Conservation (phyloP, 2,113 vertebrate genomes). For the Odobenus rosmarus region DNA sequence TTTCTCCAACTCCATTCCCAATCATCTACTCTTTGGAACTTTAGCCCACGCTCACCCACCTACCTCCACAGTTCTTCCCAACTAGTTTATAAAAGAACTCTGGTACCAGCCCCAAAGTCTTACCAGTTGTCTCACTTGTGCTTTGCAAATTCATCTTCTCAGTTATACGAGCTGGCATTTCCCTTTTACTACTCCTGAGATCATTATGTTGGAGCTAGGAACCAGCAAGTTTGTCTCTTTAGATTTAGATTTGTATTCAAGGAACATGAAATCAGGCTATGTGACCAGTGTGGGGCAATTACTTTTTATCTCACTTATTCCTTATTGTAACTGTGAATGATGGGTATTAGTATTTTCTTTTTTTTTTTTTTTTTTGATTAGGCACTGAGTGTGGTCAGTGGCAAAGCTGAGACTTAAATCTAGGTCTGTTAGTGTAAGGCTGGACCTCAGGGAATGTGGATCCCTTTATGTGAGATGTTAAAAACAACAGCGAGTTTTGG, state of each 20-base stretch:
- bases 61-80: neutral
- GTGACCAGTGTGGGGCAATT: neutral
- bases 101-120: neutral
- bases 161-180: neutral
- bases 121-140: neutral
- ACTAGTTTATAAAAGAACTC: neutral
- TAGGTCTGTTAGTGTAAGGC: neutral
- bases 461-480: conserved; percentile 19
- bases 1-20: neutral
- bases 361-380: conserved; percentile 14
- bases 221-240: neutral
- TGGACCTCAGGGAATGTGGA: neutral
- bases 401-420: neutral
- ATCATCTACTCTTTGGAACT: neutral
- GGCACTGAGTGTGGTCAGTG: neutral
- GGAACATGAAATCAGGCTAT: neutral
- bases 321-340: conserved; percentile 45
- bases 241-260: neutral
- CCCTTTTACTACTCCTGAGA: conserved; percentile 1
- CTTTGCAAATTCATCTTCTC: neutral
- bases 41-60: neutral
- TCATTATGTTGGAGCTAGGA: neutral
- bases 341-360: neutral
- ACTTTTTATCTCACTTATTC: neutral
- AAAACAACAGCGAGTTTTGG: neutral